A percentile compares a stretch with the other conserved stretches of the same genome.
phyloP scores from a whole-genome alignment of 92 coral and sea anemone species.

The Muricea muricata region DNA sequence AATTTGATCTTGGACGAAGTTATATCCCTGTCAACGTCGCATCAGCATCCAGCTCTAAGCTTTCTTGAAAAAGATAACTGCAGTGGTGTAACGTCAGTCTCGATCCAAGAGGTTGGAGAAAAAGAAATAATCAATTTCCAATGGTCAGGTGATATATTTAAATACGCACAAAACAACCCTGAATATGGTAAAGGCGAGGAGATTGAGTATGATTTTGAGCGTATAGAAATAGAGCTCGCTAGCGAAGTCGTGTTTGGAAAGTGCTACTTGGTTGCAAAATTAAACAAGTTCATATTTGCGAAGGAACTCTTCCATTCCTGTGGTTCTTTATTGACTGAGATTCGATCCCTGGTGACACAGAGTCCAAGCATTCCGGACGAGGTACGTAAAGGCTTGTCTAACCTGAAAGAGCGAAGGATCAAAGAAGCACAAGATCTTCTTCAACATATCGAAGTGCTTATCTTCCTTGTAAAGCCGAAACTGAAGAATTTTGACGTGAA shows the following conservation, averaged over 20 bases:
- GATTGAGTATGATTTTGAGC: constrained; percentile 74
- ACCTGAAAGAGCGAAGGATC: constrained; percentile 70
- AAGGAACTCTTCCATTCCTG: constrained; percentile 89
- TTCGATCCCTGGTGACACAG: constrained; percentile 75
- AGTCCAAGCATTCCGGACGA: constrained; percentile 58
- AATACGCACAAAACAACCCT: constrained; percentile 76
- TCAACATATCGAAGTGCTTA: constrained; percentile 87
- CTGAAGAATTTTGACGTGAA: constrained; percentile 58
- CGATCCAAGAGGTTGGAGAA: constrained; percentile 87
- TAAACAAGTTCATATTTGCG: constrained; percentile 82
- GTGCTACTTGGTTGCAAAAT: constrained; percentile 66
- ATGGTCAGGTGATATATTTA: constrained; percentile 82
- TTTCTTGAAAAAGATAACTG: constrained; percentile 68
- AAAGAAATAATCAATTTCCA: constrained; percentile 82
- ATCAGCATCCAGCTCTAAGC: constrained; percentile 73
- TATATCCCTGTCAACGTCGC: constrained; percentile 71
- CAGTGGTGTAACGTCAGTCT: constrained; percentile 65
- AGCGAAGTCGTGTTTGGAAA: constrained; percentile 76
- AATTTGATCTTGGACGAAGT: constrained; percentile 77
- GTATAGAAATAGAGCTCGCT: constrained; percentile 84
- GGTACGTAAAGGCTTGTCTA: constrained; percentile 66
- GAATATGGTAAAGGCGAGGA: constrained; percentile 87
- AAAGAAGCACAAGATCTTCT: constrained; percentile 80
- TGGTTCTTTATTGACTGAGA: constrained; percentile 73
- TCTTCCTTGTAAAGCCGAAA: constrained; percentile 82